phyloP scores from a whole-genome alignment of 2,797 vertebrate genomes.

The Oreortyx pictus region DNA sequence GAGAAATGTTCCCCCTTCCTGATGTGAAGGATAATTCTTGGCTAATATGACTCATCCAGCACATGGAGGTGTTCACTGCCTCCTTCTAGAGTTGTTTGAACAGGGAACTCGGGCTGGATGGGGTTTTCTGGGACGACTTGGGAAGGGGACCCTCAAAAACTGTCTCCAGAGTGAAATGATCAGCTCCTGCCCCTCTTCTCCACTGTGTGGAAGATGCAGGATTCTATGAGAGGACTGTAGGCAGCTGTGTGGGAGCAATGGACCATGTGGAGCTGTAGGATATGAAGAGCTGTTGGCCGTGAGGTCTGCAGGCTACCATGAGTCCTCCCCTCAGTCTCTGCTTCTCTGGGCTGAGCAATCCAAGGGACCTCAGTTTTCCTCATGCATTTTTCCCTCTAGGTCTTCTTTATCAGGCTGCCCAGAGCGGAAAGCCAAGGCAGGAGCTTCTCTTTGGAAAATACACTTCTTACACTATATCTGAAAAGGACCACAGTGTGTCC shows the following conservation, averaged over 20 bases:
- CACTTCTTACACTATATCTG: background rate
- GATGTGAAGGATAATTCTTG: background rate
- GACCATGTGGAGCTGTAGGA: too few relatives aligned
- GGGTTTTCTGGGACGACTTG: background rate
- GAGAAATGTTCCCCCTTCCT: background rate
- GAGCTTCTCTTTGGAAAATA: background rate
- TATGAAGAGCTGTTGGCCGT: too few relatives aligned
- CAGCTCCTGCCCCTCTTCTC: too few relatives aligned
- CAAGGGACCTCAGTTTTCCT: background rate
- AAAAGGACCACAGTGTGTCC: rapidly evolving
- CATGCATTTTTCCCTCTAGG: background rate
- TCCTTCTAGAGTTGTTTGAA: background rate
- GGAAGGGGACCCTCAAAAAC: background rate
- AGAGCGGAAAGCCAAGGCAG: background rate
- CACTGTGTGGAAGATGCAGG: too few relatives aligned
- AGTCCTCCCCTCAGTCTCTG: background rate
- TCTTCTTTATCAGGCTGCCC: background rate
- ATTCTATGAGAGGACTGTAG: too few relatives aligned
- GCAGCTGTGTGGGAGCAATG: too few relatives aligned
- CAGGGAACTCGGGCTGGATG: rapidly evolving
- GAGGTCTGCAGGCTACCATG: background rate
- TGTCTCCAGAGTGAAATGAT: too few relatives aligned
- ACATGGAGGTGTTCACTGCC: rapidly evolving
- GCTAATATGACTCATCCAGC: rapidly evolving
- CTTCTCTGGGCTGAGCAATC: background rate